Evolutionary conservation across 2,797 vertebrate genomes (phyloP).

Genomic region (Liasis olivaceus): DNA sequence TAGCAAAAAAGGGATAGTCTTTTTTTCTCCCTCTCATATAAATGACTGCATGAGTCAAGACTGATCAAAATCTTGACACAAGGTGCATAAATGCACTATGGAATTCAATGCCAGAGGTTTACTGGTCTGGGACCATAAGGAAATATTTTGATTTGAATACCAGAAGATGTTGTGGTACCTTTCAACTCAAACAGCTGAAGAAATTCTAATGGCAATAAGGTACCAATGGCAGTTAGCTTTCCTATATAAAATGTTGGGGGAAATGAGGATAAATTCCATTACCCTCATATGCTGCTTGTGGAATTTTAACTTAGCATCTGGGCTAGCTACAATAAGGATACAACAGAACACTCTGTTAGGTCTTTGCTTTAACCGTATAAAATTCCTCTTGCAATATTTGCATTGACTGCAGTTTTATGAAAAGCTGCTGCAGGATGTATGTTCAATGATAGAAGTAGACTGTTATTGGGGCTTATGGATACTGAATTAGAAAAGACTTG

Average conservation of each 20-base stretch:
- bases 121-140: not conserved
- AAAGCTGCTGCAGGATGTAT: slow-evolving; percentile 1
- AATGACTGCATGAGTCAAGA: not conserved
- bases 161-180: not conserved
- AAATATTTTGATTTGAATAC: not conserved
- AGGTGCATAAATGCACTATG: not conserved
- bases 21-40: not conserved
- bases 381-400: not conserved
- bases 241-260: not conserved
- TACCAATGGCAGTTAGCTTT: not conserved
- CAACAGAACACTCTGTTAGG: not conserved
- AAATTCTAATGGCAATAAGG: not conserved
- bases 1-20: too few relatives aligned
- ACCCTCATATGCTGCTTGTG: not conserved
- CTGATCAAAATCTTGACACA: not conserved
- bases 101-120: not conserved
- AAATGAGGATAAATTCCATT: not conserved
- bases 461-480: not conserved
- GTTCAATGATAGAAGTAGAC: slow-evolving; percentile 26
- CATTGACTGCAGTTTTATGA: not conserved
- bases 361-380: not conserved
- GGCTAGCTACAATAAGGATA: not conserved
- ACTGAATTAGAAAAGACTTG: not conserved
- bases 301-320: not conserved
- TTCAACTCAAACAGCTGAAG: not conserved